Evolutionary conservation across 1,140 invertebrate genomes (phyloP).

Genomic region (Caenorhabditis remanei): DNA sequence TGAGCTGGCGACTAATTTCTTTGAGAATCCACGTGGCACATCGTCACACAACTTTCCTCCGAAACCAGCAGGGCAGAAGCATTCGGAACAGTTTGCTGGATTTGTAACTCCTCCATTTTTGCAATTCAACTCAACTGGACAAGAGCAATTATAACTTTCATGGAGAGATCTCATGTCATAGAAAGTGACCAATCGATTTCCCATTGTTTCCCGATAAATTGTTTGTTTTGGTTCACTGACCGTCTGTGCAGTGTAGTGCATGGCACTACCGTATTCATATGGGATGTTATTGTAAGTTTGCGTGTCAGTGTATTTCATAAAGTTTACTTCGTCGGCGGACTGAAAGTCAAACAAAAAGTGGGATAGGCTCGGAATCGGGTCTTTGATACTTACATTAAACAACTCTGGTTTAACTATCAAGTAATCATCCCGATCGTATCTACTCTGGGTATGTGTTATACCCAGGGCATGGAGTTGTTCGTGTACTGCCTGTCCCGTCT

Average conservation of each 20-base stretch:
- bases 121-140: background rate
- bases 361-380: no score
- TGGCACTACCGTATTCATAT: conserved; percentile 1
- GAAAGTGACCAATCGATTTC: background rate
- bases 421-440: conserved; percentile 1
- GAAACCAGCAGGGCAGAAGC: background rate
- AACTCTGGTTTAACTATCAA: background rate
- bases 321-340: background rate
- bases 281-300: background rate
- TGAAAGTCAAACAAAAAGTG: background rate
- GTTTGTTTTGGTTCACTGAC: background rate
- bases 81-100: background rate
- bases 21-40: background rate
- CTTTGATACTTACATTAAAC: background rate
- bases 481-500: background rate
- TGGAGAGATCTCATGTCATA: background rate
- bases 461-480: background rate
- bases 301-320: background rate
- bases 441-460: background rate
- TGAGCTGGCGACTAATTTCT: background rate
- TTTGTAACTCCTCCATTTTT: conserved; percentile 4
- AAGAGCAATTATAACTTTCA: background rate
- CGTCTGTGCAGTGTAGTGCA: background rate
- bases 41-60: conserved; percentile 1
- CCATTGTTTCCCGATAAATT: background rate